phyloP scores from a whole-genome alignment of 2,797 vertebrate genomes.

The Silurus lanzhouensis region DNA sequence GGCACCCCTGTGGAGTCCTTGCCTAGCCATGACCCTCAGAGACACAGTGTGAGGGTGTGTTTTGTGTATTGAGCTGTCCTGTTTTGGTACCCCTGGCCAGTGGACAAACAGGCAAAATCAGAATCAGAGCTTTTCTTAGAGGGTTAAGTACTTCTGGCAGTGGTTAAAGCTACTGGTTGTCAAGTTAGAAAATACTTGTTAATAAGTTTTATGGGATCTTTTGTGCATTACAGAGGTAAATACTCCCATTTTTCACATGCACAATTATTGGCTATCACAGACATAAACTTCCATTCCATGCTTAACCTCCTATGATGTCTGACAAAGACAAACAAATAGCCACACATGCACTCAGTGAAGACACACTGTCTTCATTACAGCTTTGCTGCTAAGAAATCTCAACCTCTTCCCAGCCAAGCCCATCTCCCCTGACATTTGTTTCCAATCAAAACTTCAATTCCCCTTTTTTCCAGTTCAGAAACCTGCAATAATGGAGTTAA shows the following conservation, averaged over 20 bases:
- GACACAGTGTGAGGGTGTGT: constrained; percentile 49
- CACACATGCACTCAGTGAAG: constrained; percentile 8
- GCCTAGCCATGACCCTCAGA: constrained; percentile 64
- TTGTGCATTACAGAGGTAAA: constrained; percentile 25
- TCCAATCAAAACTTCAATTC: constrained; percentile 73
- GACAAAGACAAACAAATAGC: neutral
- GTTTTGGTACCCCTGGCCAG: neutral
- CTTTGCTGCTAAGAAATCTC: constrained; percentile 43
- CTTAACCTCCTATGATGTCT: constrained; percentile 32
- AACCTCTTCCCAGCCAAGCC: constrained; percentile 55
- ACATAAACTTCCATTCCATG: neutral
- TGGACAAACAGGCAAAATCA: constrained; percentile 27
- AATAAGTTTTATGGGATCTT: constrained; percentile 3
- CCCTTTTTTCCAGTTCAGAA: constrained; percentile 70
- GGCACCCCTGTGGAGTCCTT: constrained; percentile 66
- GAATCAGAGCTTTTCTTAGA: neutral
- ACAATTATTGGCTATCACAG: constrained; percentile 14
- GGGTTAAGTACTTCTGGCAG: constrained; percentile 19
- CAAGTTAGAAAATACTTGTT: constrained; percentile 32
- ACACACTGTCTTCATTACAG: constrained; percentile 37
- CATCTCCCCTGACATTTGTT: constrained; percentile 77
- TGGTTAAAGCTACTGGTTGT: constrained; percentile 9
- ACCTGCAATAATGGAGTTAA: constrained; percentile 74
- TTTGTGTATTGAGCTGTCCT: neutral
- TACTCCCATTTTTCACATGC: neutral